Evolutionary conservation across 2,888 invertebrate genomes (phyloP).

Genomic region (Leptinotarsa tumamoca): DNA sequence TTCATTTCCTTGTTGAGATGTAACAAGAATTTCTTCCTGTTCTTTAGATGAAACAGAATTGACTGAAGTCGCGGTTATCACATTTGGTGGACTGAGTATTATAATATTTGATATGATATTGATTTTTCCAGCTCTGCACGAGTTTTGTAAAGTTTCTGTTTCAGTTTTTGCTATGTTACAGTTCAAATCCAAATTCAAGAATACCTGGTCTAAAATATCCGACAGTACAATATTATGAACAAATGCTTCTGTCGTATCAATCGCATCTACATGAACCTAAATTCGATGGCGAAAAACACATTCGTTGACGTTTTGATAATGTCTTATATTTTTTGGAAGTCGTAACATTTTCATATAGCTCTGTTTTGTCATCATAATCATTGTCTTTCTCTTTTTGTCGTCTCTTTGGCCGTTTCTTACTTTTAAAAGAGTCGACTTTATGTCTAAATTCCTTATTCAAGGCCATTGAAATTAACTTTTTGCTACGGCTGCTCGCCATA

Average conservation of each 20-base stretch:
- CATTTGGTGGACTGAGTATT: constrained; percentile 2
- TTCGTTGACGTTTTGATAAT: constrained; percentile 1
- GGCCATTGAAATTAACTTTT: background rate
- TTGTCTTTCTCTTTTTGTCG: background rate
- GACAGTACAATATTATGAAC: constrained; percentile 7
- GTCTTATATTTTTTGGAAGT: background rate
- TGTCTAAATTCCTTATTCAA: background rate
- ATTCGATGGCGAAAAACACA: background rate
- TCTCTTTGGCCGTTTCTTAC: constrained; percentile 5
- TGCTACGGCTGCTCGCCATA: background rate
- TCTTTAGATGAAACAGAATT: background rate
- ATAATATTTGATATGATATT: constrained; percentile 6
- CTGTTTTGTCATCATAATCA: constrained; percentile 1
- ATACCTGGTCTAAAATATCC: constrained; percentile 3
- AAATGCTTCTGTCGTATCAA: constrained; percentile 1
- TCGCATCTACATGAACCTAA: background rate
- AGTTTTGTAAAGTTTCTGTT: background rate
- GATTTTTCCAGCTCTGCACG: constrained; percentile 1
- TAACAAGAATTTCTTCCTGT: background rate
- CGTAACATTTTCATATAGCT: background rate
- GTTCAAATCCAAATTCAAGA: constrained; percentile 3
- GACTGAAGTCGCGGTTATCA: constrained; percentile 1
- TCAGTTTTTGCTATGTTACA: background rate
- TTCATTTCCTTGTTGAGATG: background rate
- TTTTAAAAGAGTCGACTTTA: background rate